Conservation (phyloP, 2,797 vertebrate species). For the Myotis planiceps region DNA sequence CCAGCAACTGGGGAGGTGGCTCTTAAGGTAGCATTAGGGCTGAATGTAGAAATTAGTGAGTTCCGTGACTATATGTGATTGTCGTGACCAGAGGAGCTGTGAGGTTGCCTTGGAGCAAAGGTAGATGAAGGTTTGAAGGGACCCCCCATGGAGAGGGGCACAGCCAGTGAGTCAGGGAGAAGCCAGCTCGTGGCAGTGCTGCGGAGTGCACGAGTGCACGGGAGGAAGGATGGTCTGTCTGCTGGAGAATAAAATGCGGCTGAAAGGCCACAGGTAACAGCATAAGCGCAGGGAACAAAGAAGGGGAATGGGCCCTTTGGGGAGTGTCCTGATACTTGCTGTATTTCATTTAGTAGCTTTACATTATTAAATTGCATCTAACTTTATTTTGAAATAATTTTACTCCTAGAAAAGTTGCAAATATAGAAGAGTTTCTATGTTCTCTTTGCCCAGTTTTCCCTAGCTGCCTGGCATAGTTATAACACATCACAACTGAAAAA, state of each 20-base stretch:
- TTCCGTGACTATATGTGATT: background rate
- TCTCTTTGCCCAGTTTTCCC: background rate
- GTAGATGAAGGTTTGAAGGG: background rate
- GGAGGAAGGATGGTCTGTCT: background rate
- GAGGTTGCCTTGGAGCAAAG: background rate
- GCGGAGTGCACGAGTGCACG: fast-evolving
- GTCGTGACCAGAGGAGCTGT: background rate
- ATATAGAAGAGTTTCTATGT: background rate
- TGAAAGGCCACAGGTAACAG: background rate
- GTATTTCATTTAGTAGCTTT: background rate
- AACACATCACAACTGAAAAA: background rate
- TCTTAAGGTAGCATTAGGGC: background rate
- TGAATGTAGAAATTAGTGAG: background rate
- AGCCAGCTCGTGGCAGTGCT: background rate
- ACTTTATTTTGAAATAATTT: background rate
- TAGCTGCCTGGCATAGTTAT: background rate
- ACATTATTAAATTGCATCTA: background rate
- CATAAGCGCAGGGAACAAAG: too few relatives aligned
- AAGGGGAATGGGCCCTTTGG: fast-evolving
- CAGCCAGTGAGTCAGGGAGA: background rate
- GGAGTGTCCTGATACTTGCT: background rate
- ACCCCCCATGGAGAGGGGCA: background rate
- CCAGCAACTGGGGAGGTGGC: background rate
- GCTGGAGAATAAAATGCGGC: background rate
- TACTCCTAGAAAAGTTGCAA: background rate